Evolutionary conservation across 2,113 vertebrate species (phyloP).

Genomic region (Mormyrus lacerda): DNA sequence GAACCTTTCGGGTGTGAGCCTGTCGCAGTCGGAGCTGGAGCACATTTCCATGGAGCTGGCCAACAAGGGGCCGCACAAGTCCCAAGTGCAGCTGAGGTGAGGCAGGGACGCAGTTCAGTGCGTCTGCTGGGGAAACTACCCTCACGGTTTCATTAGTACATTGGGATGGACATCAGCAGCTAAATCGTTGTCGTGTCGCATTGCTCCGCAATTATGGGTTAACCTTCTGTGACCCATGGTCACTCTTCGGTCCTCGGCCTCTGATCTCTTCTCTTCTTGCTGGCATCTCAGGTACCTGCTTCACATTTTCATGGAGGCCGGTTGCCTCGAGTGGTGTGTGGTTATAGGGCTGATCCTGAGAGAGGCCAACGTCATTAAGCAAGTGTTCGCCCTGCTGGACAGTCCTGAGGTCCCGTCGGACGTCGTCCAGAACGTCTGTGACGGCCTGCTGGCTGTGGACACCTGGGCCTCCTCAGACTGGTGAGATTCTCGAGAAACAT

Average conservation of each 20-base stretch:
- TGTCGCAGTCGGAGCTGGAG: conserved; percentile 90
- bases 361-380: conserved; percentile 78
- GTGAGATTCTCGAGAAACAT: conserved; percentile 51
- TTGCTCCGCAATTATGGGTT: not conserved
- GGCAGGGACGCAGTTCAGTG: conserved; percentile 26
- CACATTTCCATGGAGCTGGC: conserved; percentile 94
- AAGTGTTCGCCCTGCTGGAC: conserved; percentile 78
- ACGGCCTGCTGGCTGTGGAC: conserved; percentile 77
- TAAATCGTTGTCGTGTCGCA: not conserved
- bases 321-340: conserved; percentile 92
- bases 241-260: not conserved
- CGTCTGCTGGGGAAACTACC: not conserved
- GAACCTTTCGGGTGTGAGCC: conserved; percentile 79
- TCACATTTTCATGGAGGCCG: conserved; percentile 93
- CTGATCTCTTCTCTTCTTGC: not conserved
- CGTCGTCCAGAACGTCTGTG: conserved; percentile 74
- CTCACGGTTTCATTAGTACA: not conserved
- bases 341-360: conserved; percentile 87
- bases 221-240: no score
- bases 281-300: conserved; percentile 74
- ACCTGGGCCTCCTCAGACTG: conserved; percentile 85
- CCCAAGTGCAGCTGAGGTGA: conserved; percentile 93
- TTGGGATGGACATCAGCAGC: not conserved
- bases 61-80: conserved; percentile 93
- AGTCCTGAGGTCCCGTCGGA: conserved; percentile 78